Conservation (phyloP, 2,888 invertebrate species). For the Chirona hameri region DNA sequence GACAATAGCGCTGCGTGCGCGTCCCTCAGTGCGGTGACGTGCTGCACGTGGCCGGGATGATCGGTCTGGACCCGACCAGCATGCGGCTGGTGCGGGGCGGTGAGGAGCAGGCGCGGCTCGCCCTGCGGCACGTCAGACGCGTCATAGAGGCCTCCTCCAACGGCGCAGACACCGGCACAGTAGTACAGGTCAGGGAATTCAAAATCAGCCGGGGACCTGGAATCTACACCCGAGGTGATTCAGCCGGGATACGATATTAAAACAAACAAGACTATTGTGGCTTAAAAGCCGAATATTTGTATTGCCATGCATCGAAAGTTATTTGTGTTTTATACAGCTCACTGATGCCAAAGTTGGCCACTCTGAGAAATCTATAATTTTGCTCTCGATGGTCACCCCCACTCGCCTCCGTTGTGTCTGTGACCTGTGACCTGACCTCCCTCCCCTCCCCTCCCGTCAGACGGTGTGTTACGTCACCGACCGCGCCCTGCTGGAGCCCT, state of each 20-base stretch:
- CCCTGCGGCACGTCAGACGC: conserved; percentile 76
- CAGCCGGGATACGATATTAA: too few relatives aligned
- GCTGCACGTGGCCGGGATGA: conserved; percentile 86
- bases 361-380: too few relatives aligned
- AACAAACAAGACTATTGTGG: too few relatives aligned
- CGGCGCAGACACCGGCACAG: conserved; percentile 33
- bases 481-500: conserved; percentile 47
- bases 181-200: conserved; percentile 35
- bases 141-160: conserved; percentile 63
- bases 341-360: too few relatives aligned
- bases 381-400: too few relatives aligned
- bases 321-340: too few relatives aligned
- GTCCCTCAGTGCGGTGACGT: conserved; percentile 70
- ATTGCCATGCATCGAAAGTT: too few relatives aligned
- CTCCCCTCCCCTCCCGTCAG: conserved; percentile 46
- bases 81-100: conserved; percentile 72
- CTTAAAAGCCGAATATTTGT: too few relatives aligned
- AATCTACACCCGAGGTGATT: too few relatives aligned
- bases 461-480: conserved; percentile 83
- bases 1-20: too few relatives aligned
- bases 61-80: conserved; percentile 79
- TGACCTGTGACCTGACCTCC: not conserved
- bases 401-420: too few relatives aligned
- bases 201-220: too few relatives aligned
- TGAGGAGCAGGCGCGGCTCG: conserved; percentile 69